These are phyloP conservation scores for Atethmia centrago DNA, from an alignment of 2,888 invertebrate genomes.

Conservation along the genomic window DNA sequence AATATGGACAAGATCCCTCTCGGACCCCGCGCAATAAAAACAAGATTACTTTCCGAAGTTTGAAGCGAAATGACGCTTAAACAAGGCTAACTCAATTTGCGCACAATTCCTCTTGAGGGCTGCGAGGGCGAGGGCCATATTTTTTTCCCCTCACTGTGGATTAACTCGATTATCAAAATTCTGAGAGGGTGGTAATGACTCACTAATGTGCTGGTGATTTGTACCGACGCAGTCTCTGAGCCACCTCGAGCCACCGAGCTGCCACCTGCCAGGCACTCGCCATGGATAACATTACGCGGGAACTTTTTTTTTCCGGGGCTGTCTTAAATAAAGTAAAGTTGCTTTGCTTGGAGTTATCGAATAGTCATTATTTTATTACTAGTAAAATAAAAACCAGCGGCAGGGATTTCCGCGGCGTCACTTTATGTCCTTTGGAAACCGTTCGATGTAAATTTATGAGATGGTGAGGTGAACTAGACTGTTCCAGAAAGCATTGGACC, in stretches of 20 bases:
- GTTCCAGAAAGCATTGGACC: background rate
- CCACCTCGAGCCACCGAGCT: slow-evolving; percentile 7
- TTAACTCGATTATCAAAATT: slow-evolving; percentile 80
- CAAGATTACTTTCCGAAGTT: slow-evolving; percentile 79
- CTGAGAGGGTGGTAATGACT: slow-evolving; percentile 72
- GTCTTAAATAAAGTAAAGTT: background rate
- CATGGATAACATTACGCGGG: slow-evolving; percentile 1
- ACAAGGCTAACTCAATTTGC: slow-evolving; percentile 79
- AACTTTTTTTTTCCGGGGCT: background rate
- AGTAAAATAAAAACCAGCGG: background rate
- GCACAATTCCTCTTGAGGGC: slow-evolving; percentile 68
- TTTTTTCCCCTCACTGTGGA: slow-evolving; percentile 66
- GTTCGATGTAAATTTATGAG: background rate
- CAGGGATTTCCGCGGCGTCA: background rate
- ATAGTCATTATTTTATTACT: background rate
- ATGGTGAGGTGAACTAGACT: background rate
- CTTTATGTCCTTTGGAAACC: background rate
- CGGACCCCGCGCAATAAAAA: slow-evolving; percentile 66
- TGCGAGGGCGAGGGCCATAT: slow-evolving; percentile 64
- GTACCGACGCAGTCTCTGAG: slow-evolving; percentile 17
- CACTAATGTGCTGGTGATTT: slow-evolving; percentile 73
- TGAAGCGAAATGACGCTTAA: slow-evolving; percentile 76
- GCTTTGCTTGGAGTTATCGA: background rate
- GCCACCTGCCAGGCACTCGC: background rate
- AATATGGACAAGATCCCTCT: background rate